Evolutionary conservation across 2,888 invertebrate species (phyloP), one percentile per base, ranked within the genome.

Genomic region (Aphelenchoides bicaudatus): DNA sequence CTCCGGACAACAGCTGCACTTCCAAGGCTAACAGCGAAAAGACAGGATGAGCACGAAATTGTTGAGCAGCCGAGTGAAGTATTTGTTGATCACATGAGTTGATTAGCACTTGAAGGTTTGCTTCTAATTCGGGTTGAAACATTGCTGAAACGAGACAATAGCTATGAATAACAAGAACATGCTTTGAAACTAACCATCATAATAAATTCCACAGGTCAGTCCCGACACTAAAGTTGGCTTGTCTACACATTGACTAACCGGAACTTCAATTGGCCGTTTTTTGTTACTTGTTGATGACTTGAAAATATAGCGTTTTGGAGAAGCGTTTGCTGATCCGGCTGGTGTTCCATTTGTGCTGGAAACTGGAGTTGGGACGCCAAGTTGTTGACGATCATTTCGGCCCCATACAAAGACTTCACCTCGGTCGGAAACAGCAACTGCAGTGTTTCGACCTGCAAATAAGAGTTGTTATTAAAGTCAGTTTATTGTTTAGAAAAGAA

Each of bases 351-450:
- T 30, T n/a, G 27, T 30, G 39, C 8, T 46, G 39, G 25, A 39
- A 37, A 16, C 25, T 43, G 2, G 19, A 43, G 29, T 16, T 39
- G 46, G 28, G 13, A 37, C 56, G 19, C 67, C 66, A 25, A 66
- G 53, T 48, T 75, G 74, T 5, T 60, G 62, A 30, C 66, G 63
- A 46, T 75, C 75, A 58, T 74, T 74, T 49, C 68, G 61, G 16
- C 74, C 74, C 73, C 73, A 74, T 5, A 64, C 63, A 56, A 63
- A 74, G 6, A 70, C 59, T 3, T 56, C 31, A 29, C 73, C 73
- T 29, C 67, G 66, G 1, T 46, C 47, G 8, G 67, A 65, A 16
- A 70, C 53, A 16, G 61, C 74, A n/a, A 71, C 52, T 6, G 73
- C 67, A 28, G 68, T 63, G 47, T 70, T 71, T 19, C 73, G 69